phyloP scores from a whole-genome alignment of 2,113 vertebrate genomes.

The Psilopsiagon aurifrons region DNA sequence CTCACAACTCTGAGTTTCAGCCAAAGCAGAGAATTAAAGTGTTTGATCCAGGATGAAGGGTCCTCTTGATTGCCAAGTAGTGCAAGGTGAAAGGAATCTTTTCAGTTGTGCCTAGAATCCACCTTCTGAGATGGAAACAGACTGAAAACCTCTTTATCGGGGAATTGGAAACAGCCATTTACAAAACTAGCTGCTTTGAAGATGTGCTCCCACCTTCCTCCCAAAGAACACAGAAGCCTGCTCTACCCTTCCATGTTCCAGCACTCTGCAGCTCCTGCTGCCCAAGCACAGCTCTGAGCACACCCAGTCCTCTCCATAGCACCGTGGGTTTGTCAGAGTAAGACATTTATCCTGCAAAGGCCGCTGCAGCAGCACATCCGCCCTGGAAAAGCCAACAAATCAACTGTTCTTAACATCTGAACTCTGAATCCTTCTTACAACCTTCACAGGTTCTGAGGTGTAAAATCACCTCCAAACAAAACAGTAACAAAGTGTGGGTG shows the following conservation, averaged over 20 bases:
- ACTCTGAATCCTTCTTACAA: not conserved
- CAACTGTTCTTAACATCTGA: slow-evolving; percentile 67
- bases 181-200: not conserved
- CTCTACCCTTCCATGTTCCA: not conserved
- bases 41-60: not conserved
- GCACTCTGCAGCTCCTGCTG: not conserved
- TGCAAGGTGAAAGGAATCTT: not conserved
- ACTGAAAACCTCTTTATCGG: not conserved
- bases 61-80: not conserved
- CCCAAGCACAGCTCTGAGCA: not conserved
- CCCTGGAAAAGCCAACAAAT: slow-evolving; percentile 46
- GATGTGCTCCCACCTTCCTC: not conserved
- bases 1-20: not conserved
- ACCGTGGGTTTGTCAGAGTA: slow-evolving; percentile 63
- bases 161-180: not conserved
- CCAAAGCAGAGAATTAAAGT: not conserved
- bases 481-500: not conserved
- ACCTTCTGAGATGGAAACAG: not conserved
- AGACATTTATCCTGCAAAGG: slow-evolving; percentile 72
- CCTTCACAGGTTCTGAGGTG: not conserved
- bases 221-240: not conserved
- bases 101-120: not conserved
- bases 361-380: not conserved
- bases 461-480: not conserved
- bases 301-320: not conserved